Conservation (phyloP, 2,888 invertebrate species). For the Heliconius sara region DNA sequence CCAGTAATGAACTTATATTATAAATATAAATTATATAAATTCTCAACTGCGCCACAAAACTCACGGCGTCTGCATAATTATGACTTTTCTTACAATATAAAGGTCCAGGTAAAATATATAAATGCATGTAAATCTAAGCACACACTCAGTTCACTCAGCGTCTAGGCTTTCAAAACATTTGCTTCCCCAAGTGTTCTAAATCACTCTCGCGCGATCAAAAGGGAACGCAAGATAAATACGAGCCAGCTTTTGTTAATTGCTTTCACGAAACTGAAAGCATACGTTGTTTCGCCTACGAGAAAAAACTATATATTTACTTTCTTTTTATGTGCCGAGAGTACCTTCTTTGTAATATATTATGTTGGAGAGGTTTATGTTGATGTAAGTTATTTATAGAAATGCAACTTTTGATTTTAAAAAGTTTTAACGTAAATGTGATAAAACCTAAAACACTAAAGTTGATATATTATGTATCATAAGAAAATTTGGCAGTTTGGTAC, state of each 20-base stretch:
- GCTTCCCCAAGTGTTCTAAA: constrained; percentile 32
- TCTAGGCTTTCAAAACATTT: constrained; percentile 36
- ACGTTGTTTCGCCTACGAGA: constrained; percentile 1
- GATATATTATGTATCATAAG: background rate
- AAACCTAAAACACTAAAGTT: no score
- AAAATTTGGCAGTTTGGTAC: no score
- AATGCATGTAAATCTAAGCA: background rate
- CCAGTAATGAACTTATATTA: no score
- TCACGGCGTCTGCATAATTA: constrained; percentile 6
- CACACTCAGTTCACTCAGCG: constrained; percentile 10
- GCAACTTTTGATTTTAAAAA: background rate
- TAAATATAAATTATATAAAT: background rate
- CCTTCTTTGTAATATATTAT: background rate
- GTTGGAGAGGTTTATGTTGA: background rate
- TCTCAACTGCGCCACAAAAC: background rate
- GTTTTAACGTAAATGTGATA: no score
- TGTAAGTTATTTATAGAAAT: background rate
- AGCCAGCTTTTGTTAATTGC: constrained; percentile 35
- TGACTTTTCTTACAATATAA: background rate
- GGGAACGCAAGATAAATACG: constrained; percentile 30
- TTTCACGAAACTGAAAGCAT: constrained; percentile 7
- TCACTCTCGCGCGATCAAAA: constrained; percentile 34
- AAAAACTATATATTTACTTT: constrained; percentile 4
- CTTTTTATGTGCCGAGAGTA: constrained; percentile 1
- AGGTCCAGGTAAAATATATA: background rate